These are phyloP conservation scores for Anguilla pacifica DNA, from an alignment of 2,797 vertebrate species.

Conservation along the genomic window DNA sequence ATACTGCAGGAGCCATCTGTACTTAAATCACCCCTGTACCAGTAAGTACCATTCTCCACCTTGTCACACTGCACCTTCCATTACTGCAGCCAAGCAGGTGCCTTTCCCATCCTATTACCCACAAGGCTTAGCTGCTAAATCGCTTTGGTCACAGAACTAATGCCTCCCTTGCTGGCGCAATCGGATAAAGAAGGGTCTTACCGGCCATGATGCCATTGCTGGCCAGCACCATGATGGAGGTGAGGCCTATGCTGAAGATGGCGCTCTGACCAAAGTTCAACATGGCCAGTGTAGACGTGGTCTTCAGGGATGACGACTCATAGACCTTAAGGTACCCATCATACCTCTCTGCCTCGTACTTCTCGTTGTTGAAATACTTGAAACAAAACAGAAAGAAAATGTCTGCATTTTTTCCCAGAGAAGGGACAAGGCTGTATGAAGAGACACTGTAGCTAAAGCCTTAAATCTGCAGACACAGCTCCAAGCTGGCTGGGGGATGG, in stretches of 20 bases:
- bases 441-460: constrained; percentile 37
- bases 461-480: constrained; percentile 29
- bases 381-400: constrained; percentile 28
- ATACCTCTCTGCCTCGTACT: constrained; percentile 91
- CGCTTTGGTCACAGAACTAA: not conserved
- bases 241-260: constrained; percentile 93
- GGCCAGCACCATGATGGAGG: constrained; percentile 90
- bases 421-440: constrained; percentile 26
- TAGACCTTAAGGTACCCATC: constrained; percentile 89
- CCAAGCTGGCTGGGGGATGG: not conserved
- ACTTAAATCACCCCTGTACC: not conserved
- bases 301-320: constrained; percentile 92
- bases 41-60: not conserved
- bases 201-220: constrained; percentile 92
- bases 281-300: constrained; percentile 89
- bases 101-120: not conserved
- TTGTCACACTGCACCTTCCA: not conserved
- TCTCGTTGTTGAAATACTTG: constrained; percentile 99
- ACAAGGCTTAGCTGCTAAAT: not conserved
- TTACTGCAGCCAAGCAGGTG: not conserved
- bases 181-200: constrained; percentile 53
- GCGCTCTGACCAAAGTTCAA: constrained; percentile 95
- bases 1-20: not conserved
- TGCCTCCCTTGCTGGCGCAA: not conserved
- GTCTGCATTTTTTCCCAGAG: constrained; percentile 32